Evolutionary conservation across 2,888 invertebrate species (phyloP), one percentile per base, ranked within the genome.

Genomic region (Ormyrus nitidulus): DNA sequence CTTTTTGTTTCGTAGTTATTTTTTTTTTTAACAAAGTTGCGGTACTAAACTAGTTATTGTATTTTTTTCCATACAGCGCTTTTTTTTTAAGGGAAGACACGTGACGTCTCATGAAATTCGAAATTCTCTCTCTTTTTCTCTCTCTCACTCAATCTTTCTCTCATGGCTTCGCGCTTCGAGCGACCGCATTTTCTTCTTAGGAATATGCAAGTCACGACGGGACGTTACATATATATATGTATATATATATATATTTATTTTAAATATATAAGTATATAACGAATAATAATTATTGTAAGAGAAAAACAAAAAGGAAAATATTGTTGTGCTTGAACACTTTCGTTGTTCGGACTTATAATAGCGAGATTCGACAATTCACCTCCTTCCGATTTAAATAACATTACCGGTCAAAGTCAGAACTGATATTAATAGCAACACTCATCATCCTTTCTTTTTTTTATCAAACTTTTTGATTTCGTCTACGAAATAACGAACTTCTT

Each of bases 21-120:
- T 66, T 69, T 70, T 70, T 62, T 64, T 68, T 72, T 79, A 80
- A 80, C 61, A 80, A 79, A 82, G 59, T 80, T 66, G 80, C 79
- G 75, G 68, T 80, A 82, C 82, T 82, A 80, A 82, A 80, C 80
- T 82, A 82, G 79, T 82, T 82, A 82, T 82, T 82, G 82, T 82
- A 82, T 82, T 80, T 79, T 64, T 80, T 80, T 80, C 73, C 79
- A 76, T 80, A 78, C 59, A 78, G 72, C 82, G 80, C 77, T 73
- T 75, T 81, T 74, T 74, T 75, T 80, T 80, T 69, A 78, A 82
- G 80, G 82, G 82, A 82, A 82, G 82, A 82, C 82, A 82, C 76
- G 75, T 79, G 82, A 82, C 76, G 80, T 82, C 78, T 80, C 70
- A 58, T 79, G 76, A 82, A 80, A 80, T 80, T 80, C 76, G 79